Conservation (phyloP, 2,113 vertebrate genomes). For the Ivindomyrus marchei region DNA sequence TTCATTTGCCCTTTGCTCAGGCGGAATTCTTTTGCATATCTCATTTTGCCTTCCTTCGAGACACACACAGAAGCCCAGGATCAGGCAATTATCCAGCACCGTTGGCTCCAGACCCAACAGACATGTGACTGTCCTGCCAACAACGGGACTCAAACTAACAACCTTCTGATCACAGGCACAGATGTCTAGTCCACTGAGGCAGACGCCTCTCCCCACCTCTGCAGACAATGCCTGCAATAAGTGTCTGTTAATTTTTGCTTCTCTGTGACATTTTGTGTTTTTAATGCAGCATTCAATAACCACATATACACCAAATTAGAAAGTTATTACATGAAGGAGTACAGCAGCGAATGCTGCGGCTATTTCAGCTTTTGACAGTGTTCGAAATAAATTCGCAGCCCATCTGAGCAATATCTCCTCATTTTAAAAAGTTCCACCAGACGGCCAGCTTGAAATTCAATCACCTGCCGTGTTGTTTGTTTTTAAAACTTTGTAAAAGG, state of each 20-base stretch:
- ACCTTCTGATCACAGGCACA: not conserved
- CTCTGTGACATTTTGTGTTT: not conserved
- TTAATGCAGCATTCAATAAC: not conserved
- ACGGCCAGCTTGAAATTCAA: not conserved
- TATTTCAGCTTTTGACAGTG: not conserved
- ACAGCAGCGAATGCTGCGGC: not conserved
- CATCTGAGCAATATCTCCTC: not conserved
- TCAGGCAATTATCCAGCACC: not conserved
- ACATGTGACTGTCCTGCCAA: not conserved
- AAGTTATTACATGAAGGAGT: conserved; percentile 7
- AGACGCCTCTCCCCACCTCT: not conserved
- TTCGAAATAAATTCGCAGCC: not conserved
- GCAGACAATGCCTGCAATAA: not conserved
- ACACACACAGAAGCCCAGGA: not conserved
- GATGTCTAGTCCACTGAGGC: not conserved
- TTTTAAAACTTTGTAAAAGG: not conserved
- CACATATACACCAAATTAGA: not conserved
- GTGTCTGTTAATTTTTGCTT: not conserved
- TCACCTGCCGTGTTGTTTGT: not conserved
- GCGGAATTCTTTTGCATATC: not conserved
- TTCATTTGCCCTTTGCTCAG: not conserved
- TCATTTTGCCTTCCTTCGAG: not conserved
- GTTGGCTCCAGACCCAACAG: not conserved
- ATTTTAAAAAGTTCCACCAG: not conserved
- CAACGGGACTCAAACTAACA: not conserved